phyloP scores from a whole-genome alignment of 1,140 invertebrate species.

The Homarus americanus region DNA sequence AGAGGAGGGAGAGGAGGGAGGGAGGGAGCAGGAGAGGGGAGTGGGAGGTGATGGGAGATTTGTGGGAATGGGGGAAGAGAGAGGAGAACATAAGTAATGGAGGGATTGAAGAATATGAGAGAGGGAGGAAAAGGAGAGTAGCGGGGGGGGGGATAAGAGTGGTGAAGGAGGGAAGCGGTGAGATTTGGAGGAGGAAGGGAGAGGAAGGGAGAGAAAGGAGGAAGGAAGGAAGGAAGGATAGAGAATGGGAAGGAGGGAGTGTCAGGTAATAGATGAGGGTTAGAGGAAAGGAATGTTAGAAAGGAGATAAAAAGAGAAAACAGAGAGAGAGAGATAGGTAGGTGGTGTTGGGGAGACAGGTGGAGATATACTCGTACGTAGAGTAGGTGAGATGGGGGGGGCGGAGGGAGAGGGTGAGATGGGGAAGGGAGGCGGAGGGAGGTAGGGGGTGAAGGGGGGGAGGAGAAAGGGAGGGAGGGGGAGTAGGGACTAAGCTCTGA shows the following conservation, averaged over 20 bases:
- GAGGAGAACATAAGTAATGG: too few species aligned
- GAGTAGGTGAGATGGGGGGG: neutral
- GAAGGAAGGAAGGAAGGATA: neutral
- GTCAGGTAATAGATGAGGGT: too few species aligned
- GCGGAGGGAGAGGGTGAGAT: neutral
- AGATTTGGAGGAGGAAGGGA: neutral
- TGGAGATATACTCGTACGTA: neutral
- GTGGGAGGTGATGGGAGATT: neutral
- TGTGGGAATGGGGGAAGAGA: neutral
- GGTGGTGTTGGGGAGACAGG: neutral
- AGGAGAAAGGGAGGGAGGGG: neutral
- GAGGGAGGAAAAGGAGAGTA: neutral
- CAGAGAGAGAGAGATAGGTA: neutral
- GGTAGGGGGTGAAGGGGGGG: neutral
- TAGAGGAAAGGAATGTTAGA: neutral
- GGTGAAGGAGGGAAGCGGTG: neutral
- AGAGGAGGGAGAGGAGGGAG: neutral
- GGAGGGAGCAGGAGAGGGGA: too few species aligned
- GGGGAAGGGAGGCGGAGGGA: neutral
- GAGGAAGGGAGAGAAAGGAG: constrained; percentile 1
- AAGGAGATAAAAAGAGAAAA: neutral
- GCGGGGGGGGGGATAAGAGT: too few species aligned
- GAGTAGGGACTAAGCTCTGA: too few species aligned
- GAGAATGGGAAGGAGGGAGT: neutral
- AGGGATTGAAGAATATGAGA: too few species aligned